Conservation (phyloP, 2,888 invertebrate genomes). For the Lasioglossum lativentre region DNA sequence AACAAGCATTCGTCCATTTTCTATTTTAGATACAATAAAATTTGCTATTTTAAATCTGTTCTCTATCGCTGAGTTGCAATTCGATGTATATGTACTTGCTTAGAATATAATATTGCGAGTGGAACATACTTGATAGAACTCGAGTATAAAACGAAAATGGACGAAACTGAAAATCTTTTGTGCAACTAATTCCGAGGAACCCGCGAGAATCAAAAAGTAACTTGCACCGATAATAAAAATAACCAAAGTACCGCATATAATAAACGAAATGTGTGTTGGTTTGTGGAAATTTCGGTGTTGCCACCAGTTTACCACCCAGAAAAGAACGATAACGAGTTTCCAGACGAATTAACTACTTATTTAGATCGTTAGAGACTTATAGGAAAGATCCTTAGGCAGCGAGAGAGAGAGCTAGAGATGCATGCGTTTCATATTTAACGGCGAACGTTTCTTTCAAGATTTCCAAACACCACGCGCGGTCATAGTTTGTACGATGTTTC, state of each 20-base stretch:
- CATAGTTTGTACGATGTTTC: neutral
- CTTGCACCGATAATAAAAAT: no score
- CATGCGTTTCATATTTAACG: conserved; percentile 12
- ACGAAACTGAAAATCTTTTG: neutral
- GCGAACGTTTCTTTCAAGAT: neutral
- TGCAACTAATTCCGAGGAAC: neutral
- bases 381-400: neutral
- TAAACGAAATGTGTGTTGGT: neutral
- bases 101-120: neutral
- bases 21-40: neutral
- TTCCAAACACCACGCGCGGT: neutral
- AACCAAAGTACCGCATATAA: neutral
- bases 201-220: no score
- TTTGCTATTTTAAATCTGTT: neutral
- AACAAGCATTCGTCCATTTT: neutral
- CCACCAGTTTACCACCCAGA: neutral
- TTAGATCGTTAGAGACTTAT: neutral
- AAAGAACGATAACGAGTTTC: neutral
- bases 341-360: neutral
- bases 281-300: neutral
- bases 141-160: neutral
- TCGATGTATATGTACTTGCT: neutral
- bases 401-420: neutral
- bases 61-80: neutral
- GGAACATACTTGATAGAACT: no score